A percentile compares a stretch with the other conserved stretches of the same genome.
These are phyloP conservation scores for Rattus rattus DNA, from an alignment of 2,113 vertebrate genomes.

Conservation along the genomic window DNA sequence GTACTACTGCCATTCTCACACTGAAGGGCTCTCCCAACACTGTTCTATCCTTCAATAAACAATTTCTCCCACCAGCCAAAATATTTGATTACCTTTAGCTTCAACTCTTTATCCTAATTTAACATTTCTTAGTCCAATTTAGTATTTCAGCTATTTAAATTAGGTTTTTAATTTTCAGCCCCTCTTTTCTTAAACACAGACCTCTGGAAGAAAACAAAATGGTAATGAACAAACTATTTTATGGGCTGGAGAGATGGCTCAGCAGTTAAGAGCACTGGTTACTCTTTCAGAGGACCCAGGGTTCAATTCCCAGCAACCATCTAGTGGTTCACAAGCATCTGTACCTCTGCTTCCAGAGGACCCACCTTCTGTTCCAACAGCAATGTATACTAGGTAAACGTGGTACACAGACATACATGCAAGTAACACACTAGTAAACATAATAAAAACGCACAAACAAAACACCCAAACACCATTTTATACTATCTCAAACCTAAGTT, in stretches of 20 bases:
- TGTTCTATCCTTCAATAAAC: constrained; percentile 39
- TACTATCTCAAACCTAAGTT: background rate
- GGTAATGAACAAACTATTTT: background rate
- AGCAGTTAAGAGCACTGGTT: background rate
- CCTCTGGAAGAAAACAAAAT: constrained; percentile 23
- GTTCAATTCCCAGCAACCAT: background rate
- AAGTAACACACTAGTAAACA: background rate
- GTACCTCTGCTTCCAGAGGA: background rate
- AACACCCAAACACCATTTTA: background rate
- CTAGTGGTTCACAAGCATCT: background rate
- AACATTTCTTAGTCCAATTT: constrained; percentile 53
- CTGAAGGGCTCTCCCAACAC: background rate
- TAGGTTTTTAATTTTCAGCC: constrained; percentile 55
- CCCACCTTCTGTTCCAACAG: background rate
- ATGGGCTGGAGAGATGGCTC: background rate
- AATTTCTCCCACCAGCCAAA: constrained; percentile 53
- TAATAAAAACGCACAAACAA: background rate
- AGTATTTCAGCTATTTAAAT: constrained; percentile 60
- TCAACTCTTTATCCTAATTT: constrained; percentile 39
- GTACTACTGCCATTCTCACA: constrained; percentile 41
- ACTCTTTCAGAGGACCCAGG: background rate
- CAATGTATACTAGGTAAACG: background rate
- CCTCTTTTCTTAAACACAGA: constrained; percentile 37
- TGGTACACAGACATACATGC: background rate
- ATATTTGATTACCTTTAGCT: constrained; percentile 46